These are phyloP conservation scores for Cotesia glomerata DNA, from an alignment of 1,140 invertebrate species.

Conservation along the genomic window DNA sequence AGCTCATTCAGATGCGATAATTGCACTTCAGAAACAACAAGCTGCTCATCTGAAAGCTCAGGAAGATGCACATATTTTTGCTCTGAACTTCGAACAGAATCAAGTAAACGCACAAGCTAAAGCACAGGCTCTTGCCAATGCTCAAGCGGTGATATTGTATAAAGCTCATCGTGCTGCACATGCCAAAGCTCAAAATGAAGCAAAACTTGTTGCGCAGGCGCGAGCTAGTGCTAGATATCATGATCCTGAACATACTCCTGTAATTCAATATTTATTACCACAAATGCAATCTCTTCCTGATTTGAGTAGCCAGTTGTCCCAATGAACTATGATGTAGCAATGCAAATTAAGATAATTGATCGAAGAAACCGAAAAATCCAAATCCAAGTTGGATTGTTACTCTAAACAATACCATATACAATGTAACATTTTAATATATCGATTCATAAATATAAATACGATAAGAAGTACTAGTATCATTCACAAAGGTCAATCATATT, in stretches of 20 bases:
- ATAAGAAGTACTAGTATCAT: too few species aligned
- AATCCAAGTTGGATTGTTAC: too few species aligned
- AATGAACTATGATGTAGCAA: too few species aligned
- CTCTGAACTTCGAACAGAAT: slow-evolving; percentile 56
- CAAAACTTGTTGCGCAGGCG: slow-evolving; percentile 49
- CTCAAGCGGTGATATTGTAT: slow-evolving; percentile 56
- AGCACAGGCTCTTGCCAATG: slow-evolving; percentile 57
- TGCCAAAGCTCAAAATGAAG: slow-evolving; percentile 54
- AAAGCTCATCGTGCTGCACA: slow-evolving; percentile 51
- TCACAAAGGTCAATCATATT: too few species aligned
- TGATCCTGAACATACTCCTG: slow-evolving; percentile 51
- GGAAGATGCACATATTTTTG: slow-evolving; percentile 55
- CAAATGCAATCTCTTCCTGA: too few species aligned
- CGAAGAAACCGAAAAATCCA: too few species aligned
- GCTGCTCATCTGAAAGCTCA: slow-evolving; percentile 55
- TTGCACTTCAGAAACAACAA: slow-evolving; percentile 56
- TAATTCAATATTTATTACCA: slow-evolving; percentile 55
- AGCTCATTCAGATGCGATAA: slow-evolving; percentile 58
- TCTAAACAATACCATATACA: too few species aligned
- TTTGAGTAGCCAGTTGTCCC: too few species aligned
- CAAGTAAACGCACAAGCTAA: slow-evolving; percentile 54
- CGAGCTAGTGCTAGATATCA: slow-evolving; percentile 48
- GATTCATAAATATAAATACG: too few species aligned
- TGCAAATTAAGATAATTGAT: too few species aligned
- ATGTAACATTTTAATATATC: too few species aligned